Base-by-base conservation (phyloP, 2,888 invertebrate species). In the Crocallis elinguaria region DNA sequence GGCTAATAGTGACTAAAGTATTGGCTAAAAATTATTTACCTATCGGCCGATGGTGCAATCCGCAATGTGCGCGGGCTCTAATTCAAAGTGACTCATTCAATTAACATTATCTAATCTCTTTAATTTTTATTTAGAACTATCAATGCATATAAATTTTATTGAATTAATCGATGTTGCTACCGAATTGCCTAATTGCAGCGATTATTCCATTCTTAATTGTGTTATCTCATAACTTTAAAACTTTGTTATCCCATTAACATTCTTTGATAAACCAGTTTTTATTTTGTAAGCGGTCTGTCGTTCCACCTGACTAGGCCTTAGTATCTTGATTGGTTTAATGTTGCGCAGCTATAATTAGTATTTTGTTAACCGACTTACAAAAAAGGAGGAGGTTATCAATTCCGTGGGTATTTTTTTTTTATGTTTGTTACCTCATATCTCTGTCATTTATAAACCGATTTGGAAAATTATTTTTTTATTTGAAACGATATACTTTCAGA, bases 81-180 rank as follows among this genome's bases (percentile, higher is more conserved):
- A 32, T 14, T 25, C 17, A 13, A 35, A 23, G 23, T 27, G 25
- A 41, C 42, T 52, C 46, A 48, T 43, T 37, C 38, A 8, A 25
- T 35, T 39, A 35, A 13, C 12, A 1, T 41, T 44, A 53, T 49
- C 49, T 27, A 1, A 13, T 1, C 17, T 17, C 36, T 36, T 27
- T 2, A n/a, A 38, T 27, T 27, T 27, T 14, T 27, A 35, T 33
- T 39, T 12, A 21, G 37, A 30, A 46, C 32, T 39, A 48, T 25
- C 38, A 12, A 7, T 17, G 33, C 33, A 46, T 25, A 38, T 32
- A 39, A 39, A 25, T 25, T 32, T 16, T 39, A 33, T 17, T 12
- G 39, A 33, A 33, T 17, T 41, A 49, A 41, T 48, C 35, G 19
- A n/a, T 33, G 33, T 33, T 39, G 33, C 48, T 19, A 39, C 33